Evolutionary conservation across 2,113 vertebrate genomes (phyloP), one percentile per base, ranked within the genome.

Genomic region (Rhynchomys soricoides): DNA sequence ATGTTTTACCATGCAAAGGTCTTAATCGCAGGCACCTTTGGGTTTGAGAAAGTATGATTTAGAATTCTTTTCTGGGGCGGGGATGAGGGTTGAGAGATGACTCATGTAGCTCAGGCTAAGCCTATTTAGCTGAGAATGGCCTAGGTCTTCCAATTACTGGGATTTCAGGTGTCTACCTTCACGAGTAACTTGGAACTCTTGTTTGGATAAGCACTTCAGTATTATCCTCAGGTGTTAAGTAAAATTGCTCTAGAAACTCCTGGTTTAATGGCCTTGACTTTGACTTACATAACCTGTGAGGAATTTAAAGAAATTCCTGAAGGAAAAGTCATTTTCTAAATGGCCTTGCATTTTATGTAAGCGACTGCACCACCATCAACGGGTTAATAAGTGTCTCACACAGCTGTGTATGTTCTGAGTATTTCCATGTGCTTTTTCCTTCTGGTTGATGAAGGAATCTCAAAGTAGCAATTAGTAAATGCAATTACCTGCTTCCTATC

Each of bases 391-490:
- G 86, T 68, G 5, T 87, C 81, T 92, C 29, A 1, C 66, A 73
- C 8, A 91, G 86, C 21, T 87, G 48, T 73, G 29, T 50, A 16
- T 19, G 17, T 66, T 89, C 45, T 57, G 26, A 66, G 59, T 57
- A 62, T 92, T 82, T 87, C 66, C 68, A 19, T 92, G 45, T 62
- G 66, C 7, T n/a, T 95, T 82, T 81, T 81, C 43, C 55, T 90
- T 95, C 62, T 75, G 26, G 21, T 43, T 93, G 74, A 94, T 82
- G n/a, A 78, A 95, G 50, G 43, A 90, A 93, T 96, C 86, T 95
- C 88, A 81, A 89, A 71, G 62, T 87, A 89, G 92, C 55, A 92
- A 94, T 95, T 91, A 92, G 75, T 87, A 96, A 96, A 88, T 92
- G 48, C 59, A 96, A 82, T 96, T 77, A 94, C 26, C 52, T 64